phyloP scores from a whole-genome alignment of 1,140 invertebrate genomes.

The Mesaphorura yosii region DNA sequence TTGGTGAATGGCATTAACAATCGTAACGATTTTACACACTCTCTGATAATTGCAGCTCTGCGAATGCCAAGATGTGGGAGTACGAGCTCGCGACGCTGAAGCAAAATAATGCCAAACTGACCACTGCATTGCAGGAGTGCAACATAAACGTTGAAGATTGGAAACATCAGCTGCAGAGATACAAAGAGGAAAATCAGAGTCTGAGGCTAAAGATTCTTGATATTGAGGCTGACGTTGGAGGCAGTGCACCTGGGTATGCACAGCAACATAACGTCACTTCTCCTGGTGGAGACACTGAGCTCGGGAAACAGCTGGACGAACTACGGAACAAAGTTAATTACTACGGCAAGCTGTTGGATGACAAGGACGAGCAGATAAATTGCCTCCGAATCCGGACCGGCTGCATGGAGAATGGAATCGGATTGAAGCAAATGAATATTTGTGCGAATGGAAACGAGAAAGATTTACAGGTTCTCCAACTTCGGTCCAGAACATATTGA shows the following conservation, averaged over 20 bases:
- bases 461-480: no score
- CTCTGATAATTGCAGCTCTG: neutral
- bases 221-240: neutral
- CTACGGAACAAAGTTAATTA: neutral
- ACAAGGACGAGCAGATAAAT: neutral
- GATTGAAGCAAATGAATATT: no score
- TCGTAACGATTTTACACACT: neutral
- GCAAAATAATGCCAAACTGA: slow-evolving; percentile 87
- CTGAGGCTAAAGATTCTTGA: neutral
- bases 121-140: slow-evolving; percentile 89
- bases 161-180: slow-evolving; percentile 71
- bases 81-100: slow-evolving; percentile 89
- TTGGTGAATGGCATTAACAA: no score
- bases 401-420: no score
- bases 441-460: no score
- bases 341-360: neutral
- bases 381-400: no score
- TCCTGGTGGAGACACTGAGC: no score
- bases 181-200: slow-evolving; percentile 1
- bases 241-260: neutral
- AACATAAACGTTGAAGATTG: slow-evolving; percentile 96
- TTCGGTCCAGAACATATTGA: no score
- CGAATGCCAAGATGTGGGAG: slow-evolving; percentile 79
- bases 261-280: neutral
- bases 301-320: neutral